Evolutionary conservation across 1,140 invertebrate genomes (phyloP).

Genomic region (Zophobas morio): DNA sequence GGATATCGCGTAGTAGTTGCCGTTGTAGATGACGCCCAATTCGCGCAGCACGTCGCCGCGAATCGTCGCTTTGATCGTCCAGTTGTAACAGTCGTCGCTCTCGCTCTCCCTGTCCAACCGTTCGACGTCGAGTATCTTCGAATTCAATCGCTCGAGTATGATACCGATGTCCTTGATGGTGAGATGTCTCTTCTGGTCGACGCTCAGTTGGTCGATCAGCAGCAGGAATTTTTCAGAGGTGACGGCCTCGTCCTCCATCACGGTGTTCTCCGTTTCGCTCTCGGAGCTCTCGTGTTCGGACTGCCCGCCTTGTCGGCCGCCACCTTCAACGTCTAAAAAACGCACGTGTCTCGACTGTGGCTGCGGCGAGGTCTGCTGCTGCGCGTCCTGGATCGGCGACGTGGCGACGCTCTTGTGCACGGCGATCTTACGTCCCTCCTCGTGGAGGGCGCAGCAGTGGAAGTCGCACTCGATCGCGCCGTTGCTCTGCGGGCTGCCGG

Average conservation of each 20-base stretch:
- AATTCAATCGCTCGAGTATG: slow-evolving; percentile 91
- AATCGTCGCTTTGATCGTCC: slow-evolving; percentile 92
- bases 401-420: slow-evolving; percentile 91
- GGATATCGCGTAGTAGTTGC: slow-evolving; percentile 94
- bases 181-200: slow-evolving; percentile 91
- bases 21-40: slow-evolving; percentile 94
- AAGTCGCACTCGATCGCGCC: slow-evolving; percentile 88
- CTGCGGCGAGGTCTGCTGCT: slow-evolving; percentile 75
- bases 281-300: slow-evolving; percentile 88
- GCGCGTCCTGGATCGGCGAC: slow-evolving; percentile 89
- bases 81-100: slow-evolving; percentile 93
- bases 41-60: slow-evolving; percentile 90
- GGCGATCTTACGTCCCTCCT: slow-evolving; percentile 90
- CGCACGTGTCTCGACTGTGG: slow-evolving; percentile 77
- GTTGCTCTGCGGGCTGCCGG: slow-evolving; percentile 74
- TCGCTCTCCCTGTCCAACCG: slow-evolving; percentile 91
- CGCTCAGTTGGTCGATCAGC: slow-evolving; percentile 91
- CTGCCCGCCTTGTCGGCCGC: slow-evolving; percentile 67
- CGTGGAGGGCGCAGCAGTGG: slow-evolving; percentile 94
- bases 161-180: slow-evolving; percentile 96
- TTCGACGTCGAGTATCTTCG: slow-evolving; percentile 94
- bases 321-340: slow-evolving; percentile 81
- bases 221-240: slow-evolving; percentile 93
- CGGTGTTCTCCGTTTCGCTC: slow-evolving; percentile 92
- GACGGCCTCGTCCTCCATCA: slow-evolving; percentile 89